Conservation (phyloP, 1,140 invertebrate genomes). For the Drosophila varians region DNA sequence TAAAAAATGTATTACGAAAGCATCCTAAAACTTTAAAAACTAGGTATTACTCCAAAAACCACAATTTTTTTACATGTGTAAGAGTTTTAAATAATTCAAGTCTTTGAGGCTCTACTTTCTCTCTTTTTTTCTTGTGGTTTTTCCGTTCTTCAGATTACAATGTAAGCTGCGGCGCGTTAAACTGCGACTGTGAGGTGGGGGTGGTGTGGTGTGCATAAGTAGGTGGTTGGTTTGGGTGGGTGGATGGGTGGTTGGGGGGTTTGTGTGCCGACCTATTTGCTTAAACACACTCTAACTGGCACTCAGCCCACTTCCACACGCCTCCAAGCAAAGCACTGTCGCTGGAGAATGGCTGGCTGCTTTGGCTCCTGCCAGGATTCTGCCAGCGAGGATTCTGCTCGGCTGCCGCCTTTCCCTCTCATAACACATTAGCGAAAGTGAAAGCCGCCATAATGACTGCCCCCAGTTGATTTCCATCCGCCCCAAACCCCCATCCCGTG, state of each 20-base stretch:
- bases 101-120: neutral
- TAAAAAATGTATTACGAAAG: no score
- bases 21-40: no score
- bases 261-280: constrained; percentile 70
- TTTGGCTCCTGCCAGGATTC: neutral
- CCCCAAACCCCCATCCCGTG: constrained; percentile 61
- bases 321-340: constrained; percentile 21
- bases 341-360: constrained; percentile 17
- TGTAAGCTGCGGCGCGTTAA: constrained; percentile 69
- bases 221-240: constrained; percentile 1
- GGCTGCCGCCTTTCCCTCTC: constrained; percentile 49
- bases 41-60: neutral
- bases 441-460: constrained; percentile 79
- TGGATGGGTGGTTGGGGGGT: constrained; percentile 5
- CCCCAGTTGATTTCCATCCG: constrained; percentile 77
- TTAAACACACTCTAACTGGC: constrained; percentile 56
- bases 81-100: neutral
- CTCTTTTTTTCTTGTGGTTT: constrained; percentile 37
- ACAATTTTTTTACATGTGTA: neutral
- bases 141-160: constrained; percentile 69
- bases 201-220: constrained; percentile 7
- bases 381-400: constrained; percentile 10
- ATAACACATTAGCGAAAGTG: constrained; percentile 80
- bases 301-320: constrained; percentile 20
- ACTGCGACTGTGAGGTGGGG: constrained; percentile 48